A percentile compares a stretch with the other conserved stretches of the same genome.
Evolutionary conservation across 2,797 vertebrate genomes (phyloP).

Genomic region (Periophthalmus magnuspinnatus): DNA sequence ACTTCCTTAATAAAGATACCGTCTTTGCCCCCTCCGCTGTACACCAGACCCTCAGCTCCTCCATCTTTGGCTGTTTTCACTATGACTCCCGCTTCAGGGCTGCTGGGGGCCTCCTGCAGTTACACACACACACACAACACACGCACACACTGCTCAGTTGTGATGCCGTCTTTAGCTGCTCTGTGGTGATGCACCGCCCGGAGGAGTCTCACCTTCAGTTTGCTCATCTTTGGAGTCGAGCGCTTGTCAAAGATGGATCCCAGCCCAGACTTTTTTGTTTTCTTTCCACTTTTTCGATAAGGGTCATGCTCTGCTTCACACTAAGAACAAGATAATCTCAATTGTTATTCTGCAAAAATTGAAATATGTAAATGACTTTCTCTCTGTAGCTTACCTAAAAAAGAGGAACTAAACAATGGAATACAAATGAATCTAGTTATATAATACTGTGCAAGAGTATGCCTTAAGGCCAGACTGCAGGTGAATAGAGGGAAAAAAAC

Average conservation of each 20-base stretch:
- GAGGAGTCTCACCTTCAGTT: constrained; percentile 80
- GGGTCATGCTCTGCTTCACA: constrained; percentile 68
- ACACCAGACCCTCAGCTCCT: constrained; percentile 86
- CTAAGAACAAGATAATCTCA: constrained; percentile 39
- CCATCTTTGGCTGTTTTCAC: constrained; percentile 86
- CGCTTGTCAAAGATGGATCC: constrained; percentile 80
- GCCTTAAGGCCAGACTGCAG: no score
- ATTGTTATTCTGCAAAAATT: constrained; percentile 9
- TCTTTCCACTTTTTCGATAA: constrained; percentile 70
- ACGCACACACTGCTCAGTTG: constrained; percentile 10
- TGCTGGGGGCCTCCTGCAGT: constrained; percentile 73
- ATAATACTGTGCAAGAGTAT: no score
- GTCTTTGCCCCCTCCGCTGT: constrained; percentile 86
- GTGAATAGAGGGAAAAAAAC: no score
- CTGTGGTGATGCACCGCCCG: constrained; percentile 1
- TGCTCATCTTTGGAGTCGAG: constrained; percentile 81
- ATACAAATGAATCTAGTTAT: background rate
- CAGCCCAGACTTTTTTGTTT: constrained; percentile 74
- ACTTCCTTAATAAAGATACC: constrained; percentile 92
- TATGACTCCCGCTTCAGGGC: constrained; percentile 79
- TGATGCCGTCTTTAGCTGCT: constrained; percentile 8
- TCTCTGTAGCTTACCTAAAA: background rate
- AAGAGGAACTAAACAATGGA: background rate
- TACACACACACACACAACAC: constrained; percentile 16
- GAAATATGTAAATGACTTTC: background rate